A percentile compares a stretch with the other conserved stretches of the same genome.
Evolutionary conservation across 1,140 invertebrate species (phyloP).

Genomic region (Grapholita molesta): DNA sequence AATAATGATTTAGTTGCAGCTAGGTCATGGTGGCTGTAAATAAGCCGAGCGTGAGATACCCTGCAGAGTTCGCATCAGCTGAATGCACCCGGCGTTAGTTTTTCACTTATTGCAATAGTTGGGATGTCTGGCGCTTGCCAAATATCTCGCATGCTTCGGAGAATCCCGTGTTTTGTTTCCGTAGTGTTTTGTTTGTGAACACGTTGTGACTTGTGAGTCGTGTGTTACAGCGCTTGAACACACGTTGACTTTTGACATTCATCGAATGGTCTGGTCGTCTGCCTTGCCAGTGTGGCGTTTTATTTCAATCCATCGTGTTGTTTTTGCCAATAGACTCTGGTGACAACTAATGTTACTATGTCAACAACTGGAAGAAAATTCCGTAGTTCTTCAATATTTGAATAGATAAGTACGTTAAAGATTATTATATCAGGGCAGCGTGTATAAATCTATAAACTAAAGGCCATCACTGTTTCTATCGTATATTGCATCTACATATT

Average conservation of each 20-base stretch:
- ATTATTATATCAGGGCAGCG: too few species aligned
- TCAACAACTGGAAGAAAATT: too few species aligned
- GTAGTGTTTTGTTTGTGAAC: constrained; percentile 12
- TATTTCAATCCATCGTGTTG: neutral
- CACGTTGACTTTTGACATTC: neutral
- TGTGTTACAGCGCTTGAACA: neutral
- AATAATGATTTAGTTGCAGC: constrained; percentile 1
- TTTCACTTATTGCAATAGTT: constrained; percentile 34
- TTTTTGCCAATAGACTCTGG: too few species aligned
- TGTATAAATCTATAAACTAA: too few species aligned
- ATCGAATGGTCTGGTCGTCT: too few species aligned
- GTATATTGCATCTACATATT: too few species aligned
- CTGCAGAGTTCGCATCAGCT: constrained; percentile 57
- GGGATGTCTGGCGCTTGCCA: constrained; percentile 11
- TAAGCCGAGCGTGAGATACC: constrained; percentile 52
- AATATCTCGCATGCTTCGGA: constrained; percentile 5
- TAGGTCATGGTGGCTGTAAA: constrained; percentile 43
- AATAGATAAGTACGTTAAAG: too few species aligned
- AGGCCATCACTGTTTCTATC: too few species aligned
- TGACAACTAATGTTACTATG: too few species aligned
- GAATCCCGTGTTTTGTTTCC: neutral
- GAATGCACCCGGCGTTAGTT: constrained; percentile 50
- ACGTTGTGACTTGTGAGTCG: neutral
- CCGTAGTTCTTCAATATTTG: too few species aligned
- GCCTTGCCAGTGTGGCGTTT: neutral